phyloP scores from a whole-genome alignment of 1,140 invertebrate genomes.

The Episyrphus balteatus region DNA sequence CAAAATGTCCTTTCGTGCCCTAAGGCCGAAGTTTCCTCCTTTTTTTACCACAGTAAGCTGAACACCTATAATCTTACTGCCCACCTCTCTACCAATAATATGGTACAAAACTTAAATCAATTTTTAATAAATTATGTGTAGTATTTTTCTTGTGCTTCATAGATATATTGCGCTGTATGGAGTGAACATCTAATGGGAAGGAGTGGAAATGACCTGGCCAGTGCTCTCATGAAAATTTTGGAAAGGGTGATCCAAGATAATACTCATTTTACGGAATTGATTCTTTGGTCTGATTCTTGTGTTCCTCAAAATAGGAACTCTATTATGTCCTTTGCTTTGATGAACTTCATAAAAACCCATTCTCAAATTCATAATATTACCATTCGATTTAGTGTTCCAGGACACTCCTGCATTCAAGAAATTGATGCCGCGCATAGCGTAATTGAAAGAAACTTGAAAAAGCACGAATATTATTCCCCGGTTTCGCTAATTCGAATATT shows the following conservation, averaged over 20 bases:
- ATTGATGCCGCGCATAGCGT: conserved; percentile 16
- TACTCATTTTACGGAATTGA: conserved; percentile 9
- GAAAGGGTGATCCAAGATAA: conserved; percentile 7
- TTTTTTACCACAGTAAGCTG: conserved; percentile 17
- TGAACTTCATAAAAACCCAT: conserved; percentile 11
- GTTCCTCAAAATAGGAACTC: conserved; percentile 22
- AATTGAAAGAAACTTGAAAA: conserved; percentile 17
- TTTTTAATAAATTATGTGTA: too few species aligned
- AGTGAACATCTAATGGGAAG: conserved; percentile 10
- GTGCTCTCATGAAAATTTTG: conserved; percentile 16
- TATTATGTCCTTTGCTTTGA: conserved; percentile 13
- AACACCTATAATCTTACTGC: conserved; percentile 19
- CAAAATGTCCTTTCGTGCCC: conserved; percentile 19
- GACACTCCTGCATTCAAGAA: conserved; percentile 18
- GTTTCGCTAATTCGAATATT: conserved; percentile 3
- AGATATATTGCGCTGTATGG: conserved; percentile 16
- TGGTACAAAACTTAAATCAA: neutral
- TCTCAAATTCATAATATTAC: conserved; percentile 10
- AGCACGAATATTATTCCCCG: conserved; percentile 15
- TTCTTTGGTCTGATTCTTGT: conserved; percentile 21
- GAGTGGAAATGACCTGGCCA: conserved; percentile 17
- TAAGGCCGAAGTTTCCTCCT: conserved; percentile 10
- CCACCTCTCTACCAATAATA: conserved; percentile 8
- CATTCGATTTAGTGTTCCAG: conserved; percentile 21
- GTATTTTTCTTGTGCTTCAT: too few species aligned